Evolutionary conservation across 2,797 vertebrate genomes (phyloP), one percentile per base, ranked within the genome.

Genomic region (Ptychadena robeensis): DNA sequence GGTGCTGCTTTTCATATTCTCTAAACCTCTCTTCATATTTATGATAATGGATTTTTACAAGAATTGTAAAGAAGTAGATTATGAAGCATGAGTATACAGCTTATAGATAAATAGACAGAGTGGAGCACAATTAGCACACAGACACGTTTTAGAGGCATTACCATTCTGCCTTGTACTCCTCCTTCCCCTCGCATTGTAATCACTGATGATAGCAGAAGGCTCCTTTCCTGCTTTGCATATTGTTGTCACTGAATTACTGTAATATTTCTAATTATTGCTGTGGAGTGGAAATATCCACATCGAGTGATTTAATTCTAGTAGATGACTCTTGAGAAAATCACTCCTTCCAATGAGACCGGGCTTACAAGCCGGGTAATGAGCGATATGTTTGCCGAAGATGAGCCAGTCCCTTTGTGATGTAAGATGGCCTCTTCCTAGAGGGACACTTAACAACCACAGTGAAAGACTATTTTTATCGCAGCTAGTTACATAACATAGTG

Each of bases 281-380:
- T 90, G 89, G 90, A 91, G 83, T 88, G 87, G 90, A 90, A 89
- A 85, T 8, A 87, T 83, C 88, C 89, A 86, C 88, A 85, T 88
- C 82, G 89, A 91, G 89, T 88, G 85, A 90, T 91, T 88, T 90
- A 92, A 91, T 90, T 88, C 87, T 85, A 89, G 81, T 83, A 88
- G 88, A 88, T 90, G 89, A 87, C 12, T 68, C 85, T 90, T 90
- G 90, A 90, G 90, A 90, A 86, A 88, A 89, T 88, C 63, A 90
- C 89, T 90, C 34, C 90, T 88, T 89, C 86, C 86, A 86, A 88
- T 86, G 88, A 87, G 91, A 75, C 85, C 40, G 18, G 53, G 59
- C 64, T 87, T 85, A 80, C 88, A 12, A 78, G 22, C 22, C 48
- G 18, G 10, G 30, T 74, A 64, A 81, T 73, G 48, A 68, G 27